Evolutionary conservation across 53 echinoderm and acorn worm species (phyloP).

Genomic region (Mesocentrotus franciscanus): DNA sequence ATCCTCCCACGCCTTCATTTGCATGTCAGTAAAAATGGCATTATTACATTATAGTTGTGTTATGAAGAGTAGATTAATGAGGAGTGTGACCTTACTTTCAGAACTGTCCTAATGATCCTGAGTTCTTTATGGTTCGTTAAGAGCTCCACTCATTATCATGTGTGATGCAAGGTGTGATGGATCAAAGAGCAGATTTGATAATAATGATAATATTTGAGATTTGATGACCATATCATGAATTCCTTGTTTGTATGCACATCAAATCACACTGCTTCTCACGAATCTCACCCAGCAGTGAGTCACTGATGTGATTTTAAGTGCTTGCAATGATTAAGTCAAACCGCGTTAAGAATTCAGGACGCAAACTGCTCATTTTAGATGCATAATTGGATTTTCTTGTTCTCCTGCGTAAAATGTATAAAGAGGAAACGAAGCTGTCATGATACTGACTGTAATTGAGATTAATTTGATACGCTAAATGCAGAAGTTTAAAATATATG

Average conservation of each 20-base stretch:
- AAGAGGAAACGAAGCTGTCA: not conserved
- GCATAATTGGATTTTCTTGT: not conserved
- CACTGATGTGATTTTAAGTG: conserved; percentile 4
- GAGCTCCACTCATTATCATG: not conserved
- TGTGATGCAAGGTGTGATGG: not conserved
- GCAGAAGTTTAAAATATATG: not conserved
- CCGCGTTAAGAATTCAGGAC: not conserved
- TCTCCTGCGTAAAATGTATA: not conserved
- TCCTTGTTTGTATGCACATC: not conserved
- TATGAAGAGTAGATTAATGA: not conserved
- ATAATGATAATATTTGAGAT: not conserved
- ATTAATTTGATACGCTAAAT: not conserved
- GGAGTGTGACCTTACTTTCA: not conserved
- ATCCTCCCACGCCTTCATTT: not conserved
- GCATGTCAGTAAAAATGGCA: conserved; percentile 2
- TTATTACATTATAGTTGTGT: not conserved
- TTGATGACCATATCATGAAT: not conserved
- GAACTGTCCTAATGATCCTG: not conserved
- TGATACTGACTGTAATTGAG: not conserved
- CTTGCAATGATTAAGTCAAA: not conserved
- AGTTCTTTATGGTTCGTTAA: not conserved
- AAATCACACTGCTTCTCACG: not conserved
- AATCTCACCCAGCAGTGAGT: not conserved
- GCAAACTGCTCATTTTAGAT: not conserved
- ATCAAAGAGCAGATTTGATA: not conserved